Evolutionary conservation across 2,113 vertebrate genomes (phyloP).

Genomic region (Indicator maculatus): DNA sequence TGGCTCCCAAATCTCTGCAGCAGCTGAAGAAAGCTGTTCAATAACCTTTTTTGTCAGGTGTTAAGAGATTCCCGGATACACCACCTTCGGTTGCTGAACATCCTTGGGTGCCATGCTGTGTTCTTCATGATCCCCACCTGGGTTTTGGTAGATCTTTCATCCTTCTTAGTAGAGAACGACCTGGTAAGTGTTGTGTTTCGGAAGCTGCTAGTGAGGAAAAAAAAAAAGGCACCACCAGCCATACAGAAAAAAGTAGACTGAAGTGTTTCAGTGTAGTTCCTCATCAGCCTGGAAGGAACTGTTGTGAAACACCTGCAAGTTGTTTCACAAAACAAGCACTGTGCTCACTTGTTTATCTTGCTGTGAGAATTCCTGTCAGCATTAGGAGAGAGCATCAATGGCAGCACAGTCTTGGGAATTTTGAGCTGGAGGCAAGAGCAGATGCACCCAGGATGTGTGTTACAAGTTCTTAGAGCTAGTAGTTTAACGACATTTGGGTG

Average conservation of each 20-base stretch:
- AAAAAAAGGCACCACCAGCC: neutral
- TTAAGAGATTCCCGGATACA: conserved; percentile 91
- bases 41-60: conserved; percentile 76
- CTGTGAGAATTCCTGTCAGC: rapidly evolving
- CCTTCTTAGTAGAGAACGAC: conserved; percentile 92
- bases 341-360: neutral
- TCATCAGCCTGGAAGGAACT: neutral
- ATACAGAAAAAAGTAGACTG: rapidly evolving
- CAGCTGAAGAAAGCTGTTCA: neutral
- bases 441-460: rapidly evolving
- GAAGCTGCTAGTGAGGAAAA: neutral
- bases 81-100: conserved; percentile 91
- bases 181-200: conserved; percentile 80
- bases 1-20: neutral
- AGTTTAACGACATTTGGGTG: neutral
- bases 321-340: neutral
- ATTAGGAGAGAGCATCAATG: neutral
- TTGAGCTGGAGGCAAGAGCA: neutral
- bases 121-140: conserved; percentile 98
- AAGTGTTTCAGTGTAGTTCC: neutral
- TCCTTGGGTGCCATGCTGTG: conserved; percentile 92
- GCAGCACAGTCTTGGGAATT: rapidly evolving
- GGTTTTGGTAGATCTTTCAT: conserved; percentile 93
- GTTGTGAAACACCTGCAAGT: neutral
- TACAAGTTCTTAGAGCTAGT: rapidly evolving